Conservation (phyloP, 2,888 invertebrate genomes). For the Agrochola macilenta region DNA sequence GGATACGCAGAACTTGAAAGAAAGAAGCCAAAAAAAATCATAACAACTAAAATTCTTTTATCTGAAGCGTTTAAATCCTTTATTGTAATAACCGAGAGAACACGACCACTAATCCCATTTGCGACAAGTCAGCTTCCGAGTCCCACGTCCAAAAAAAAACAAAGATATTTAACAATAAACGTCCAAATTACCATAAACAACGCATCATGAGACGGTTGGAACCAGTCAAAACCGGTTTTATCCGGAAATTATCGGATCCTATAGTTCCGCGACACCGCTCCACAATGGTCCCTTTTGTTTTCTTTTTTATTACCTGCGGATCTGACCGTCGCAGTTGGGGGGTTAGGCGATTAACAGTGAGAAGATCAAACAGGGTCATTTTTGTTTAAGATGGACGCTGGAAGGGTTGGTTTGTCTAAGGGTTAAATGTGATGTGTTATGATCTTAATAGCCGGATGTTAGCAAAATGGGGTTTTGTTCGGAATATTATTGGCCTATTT, state of each 20-base stretch:
- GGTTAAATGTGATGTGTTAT: slow-evolving; percentile 69
- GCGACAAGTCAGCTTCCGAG: slow-evolving; percentile 79
- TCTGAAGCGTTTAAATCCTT: slow-evolving; percentile 63
- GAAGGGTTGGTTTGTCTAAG: slow-evolving; percentile 70
- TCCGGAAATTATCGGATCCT: slow-evolving; percentile 84
- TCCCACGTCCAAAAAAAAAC: slow-evolving; percentile 77
- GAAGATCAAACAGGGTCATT: slow-evolving; percentile 75
- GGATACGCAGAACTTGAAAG: neutral
- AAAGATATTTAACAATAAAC: slow-evolving; percentile 81
- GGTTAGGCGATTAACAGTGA: slow-evolving; percentile 81
- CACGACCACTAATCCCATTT: slow-evolving; percentile 84
- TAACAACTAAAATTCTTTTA: slow-evolving; percentile 42
- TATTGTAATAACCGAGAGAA: slow-evolving; percentile 61
- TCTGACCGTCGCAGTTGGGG: slow-evolving; percentile 76
- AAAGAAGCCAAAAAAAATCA: neutral
- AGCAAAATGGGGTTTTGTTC: slow-evolving; percentile 71
- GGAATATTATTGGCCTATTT: slow-evolving; percentile 57
- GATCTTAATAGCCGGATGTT: slow-evolving; percentile 76
- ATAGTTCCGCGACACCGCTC: slow-evolving; percentile 84
- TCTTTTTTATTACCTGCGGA: slow-evolving; percentile 81
- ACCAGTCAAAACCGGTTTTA: slow-evolving; percentile 78
- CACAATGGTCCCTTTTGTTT: slow-evolving; percentile 82
- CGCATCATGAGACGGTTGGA: slow-evolving; percentile 84
- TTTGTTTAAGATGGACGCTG: slow-evolving; percentile 76
- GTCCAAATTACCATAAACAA: slow-evolving; percentile 90